Evolutionary conservation across 1,140 invertebrate genomes (phyloP), one percentile per base, ranked within the genome.

Genomic region (Tetramorium alpestre): DNA sequence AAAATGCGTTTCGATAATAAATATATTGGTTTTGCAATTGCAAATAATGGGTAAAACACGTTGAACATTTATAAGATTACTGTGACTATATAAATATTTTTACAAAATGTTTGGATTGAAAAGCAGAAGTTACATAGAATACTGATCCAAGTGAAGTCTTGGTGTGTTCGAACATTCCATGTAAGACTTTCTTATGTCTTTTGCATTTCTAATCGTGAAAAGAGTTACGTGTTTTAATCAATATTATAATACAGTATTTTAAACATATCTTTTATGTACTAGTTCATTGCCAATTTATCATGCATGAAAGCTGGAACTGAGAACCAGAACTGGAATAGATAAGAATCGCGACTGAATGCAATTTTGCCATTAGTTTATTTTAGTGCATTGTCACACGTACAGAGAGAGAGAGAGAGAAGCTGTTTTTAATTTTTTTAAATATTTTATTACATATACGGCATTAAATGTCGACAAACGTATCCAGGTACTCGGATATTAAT

Each of bases 61-160:
- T 73, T 47, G 49, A 49, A 60, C 69, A 11, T 47, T 82, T 60
- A 47, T 49, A 62, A 75, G 38, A 84, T 70, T 54, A 54, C 18
- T 60, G 8, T 18, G 44, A 84, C 25, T 84, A 84, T 72, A 82
- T 72, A 73, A 38, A 84, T 60, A 84, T 84, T 84, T 84, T 73
- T 84, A 84, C 69, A 84, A 84, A 69, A 81, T 22, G 18, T 60
- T 72, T 73, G 11, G 47, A 81, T 47, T 72, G 22, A 81, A 60
- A 47, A 44, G 44, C 25, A 47, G 25, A 60, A 62, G 44, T 73
- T 49, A 41, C 28, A 47, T 13, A 77, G 16, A 82, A 1, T 58
- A 60, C 11, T 56, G 25, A 11, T 25, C 33, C 67, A 82, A 73
- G 54, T 47, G 6, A 47, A 58, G 28, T 56, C 22, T 67, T 81